Evolutionary conservation across 2,113 vertebrate species (phyloP).

Genomic region (Tragelaphus buxtoni): DNA sequence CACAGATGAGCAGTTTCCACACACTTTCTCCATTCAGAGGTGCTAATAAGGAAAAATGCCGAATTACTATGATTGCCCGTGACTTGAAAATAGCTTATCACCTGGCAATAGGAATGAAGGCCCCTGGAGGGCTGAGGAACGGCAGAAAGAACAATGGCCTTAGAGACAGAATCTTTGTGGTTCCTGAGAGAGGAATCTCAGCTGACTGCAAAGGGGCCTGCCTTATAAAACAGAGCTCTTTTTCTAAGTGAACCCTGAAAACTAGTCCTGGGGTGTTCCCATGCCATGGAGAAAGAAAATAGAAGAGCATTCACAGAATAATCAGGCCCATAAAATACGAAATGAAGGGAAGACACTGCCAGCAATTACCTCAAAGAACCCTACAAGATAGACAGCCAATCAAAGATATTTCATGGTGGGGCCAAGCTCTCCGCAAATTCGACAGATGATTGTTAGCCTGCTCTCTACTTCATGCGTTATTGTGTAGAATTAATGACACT

Average conservation of each 20-base stretch:
- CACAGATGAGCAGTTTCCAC: background rate
- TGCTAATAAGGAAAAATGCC: slow-evolving; percentile 40
- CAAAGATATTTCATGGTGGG: slow-evolving; percentile 4
- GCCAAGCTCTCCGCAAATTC: background rate
- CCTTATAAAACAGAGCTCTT: slow-evolving; percentile 28
- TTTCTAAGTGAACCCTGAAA: slow-evolving; percentile 8
- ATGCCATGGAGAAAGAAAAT: background rate
- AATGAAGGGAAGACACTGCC: slow-evolving; percentile 14
- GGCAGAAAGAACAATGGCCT: slow-evolving; percentile 21
- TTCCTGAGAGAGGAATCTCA: background rate
- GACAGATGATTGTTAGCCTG: slow-evolving; percentile 31
- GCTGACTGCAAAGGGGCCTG: background rate
- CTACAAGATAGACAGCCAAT: slow-evolving; percentile 15
- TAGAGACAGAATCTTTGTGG: background rate
- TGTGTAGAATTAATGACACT: slow-evolving; percentile 42
- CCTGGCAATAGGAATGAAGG: slow-evolving; percentile 36
- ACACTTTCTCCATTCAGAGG: slow-evolving; percentile 26
- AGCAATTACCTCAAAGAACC: slow-evolving; percentile 48
- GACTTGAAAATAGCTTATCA: slow-evolving; percentile 65
- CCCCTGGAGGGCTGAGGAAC: slow-evolving; percentile 3
- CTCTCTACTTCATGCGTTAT: slow-evolving; percentile 37
- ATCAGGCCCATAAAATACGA: background rate
- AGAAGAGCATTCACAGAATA: slow-evolving; percentile 17
- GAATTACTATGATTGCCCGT: slow-evolving; percentile 48
- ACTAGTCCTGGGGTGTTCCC: slow-evolving; percentile 37